Base-by-base conservation (phyloP, 2,113 vertebrate genomes). In the Nanorana parkeri region DNA sequence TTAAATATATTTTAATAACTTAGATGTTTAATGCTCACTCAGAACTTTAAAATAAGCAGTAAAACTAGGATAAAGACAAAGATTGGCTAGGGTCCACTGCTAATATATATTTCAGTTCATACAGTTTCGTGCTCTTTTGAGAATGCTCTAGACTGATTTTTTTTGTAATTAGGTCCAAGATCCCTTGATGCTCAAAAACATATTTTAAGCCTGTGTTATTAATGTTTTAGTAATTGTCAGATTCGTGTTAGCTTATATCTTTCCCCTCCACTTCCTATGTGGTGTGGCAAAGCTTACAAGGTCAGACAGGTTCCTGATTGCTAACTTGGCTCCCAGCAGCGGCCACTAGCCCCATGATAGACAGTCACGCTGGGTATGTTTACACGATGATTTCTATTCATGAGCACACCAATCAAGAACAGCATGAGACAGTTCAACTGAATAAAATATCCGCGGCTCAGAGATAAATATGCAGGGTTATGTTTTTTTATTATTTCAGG, bases 311-410 rank as follows among this genome's bases (percentile, higher is more conserved):
- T 83, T 83, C 63, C 80, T 83, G 80, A 83, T 83, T 83, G 80
- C 80, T 83, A 83, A 83, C 80, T 83, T 83, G 80, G 80, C 80
- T 83, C 80, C 80, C 80, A 83, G 80, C 80, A 83, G 80, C 80
- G 80, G 80, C 54, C 80, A 83, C 71, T 65, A 76, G 80, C 80
- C 71, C 71, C 72, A 76, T 52, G 80, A 76, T 76, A 76, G 80
- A 75, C 80, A 58, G 80, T 76, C 80, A 83, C 80, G 80, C 80
- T 83, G 80, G 55, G 80, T 83, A 83, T 83, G 80, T 83, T 83
- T 83, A 83, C 80, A 83, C 72, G 80, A 83, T 83, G 80, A 83
- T 83, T 83, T 83, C 80, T 83, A 83, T 83, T 83, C 80, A 83
- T 83, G 80, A 83, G 80, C 80, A 83, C 80, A 83, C 80, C 80